Evolutionary conservation across 2,888 invertebrate genomes (phyloP).

Genomic region (Drosophila kanekoi): DNA sequence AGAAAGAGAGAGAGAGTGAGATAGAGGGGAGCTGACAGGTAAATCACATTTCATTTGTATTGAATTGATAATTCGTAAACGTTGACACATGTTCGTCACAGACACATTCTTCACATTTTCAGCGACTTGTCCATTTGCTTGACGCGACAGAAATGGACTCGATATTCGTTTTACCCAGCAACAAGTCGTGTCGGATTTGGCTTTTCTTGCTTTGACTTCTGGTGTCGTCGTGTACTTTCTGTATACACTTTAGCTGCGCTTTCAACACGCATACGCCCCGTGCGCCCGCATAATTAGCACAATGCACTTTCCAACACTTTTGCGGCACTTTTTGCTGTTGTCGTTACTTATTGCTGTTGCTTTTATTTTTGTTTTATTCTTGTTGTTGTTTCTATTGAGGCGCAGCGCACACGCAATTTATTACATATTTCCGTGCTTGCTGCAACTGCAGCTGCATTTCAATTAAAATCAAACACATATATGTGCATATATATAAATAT

Average conservation of each 20-base stretch:
- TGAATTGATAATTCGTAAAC: constrained; percentile 38
- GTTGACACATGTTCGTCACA: constrained; percentile 28
- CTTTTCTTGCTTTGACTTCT: constrained; percentile 31
- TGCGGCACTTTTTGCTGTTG: constrained; percentile 6
- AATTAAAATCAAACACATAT: constrained; percentile 48
- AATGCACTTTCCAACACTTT: constrained; percentile 69
- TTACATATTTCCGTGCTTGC: constrained; percentile 44
- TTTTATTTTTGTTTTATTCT: neutral
- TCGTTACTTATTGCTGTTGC: neutral
- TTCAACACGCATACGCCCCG: constrained; percentile 68
- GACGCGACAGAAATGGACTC: constrained; percentile 36
- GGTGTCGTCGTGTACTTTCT: neutral
- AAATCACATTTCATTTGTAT: constrained; percentile 36
- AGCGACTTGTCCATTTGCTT: constrained; percentile 28
- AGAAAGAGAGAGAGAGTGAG: neutral
- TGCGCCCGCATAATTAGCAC: constrained; percentile 74
- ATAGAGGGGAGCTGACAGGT: constrained; percentile 6
- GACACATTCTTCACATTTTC: constrained; percentile 21
- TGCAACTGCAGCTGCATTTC: constrained; percentile 36
- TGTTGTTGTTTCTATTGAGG: constrained; percentile 5
- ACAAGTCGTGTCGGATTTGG: constrained; percentile 55
- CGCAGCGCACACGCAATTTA: constrained; percentile 48
- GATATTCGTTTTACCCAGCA: constrained; percentile 33
- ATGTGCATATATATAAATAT: neutral
- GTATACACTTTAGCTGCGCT: constrained; percentile 31